These are phyloP conservation scores for Poicephalus gulielmi DNA, from an alignment of 2,113 vertebrate species.

Conservation along the genomic window DNA sequence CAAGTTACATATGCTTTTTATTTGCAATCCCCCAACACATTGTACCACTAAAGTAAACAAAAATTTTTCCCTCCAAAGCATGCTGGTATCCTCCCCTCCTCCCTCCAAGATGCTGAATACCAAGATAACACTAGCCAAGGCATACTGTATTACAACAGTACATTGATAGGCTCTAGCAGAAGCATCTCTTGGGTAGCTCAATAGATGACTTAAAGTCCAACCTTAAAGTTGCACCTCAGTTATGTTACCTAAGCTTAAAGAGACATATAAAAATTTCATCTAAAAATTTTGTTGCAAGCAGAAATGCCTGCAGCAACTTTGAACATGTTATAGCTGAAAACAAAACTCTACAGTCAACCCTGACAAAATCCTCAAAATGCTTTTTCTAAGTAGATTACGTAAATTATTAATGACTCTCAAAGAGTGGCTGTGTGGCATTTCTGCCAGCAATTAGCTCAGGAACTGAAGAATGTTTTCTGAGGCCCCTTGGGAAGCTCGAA, in stretches of 20 bases:
- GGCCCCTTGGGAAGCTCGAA: background rate
- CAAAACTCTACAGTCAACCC: background rate
- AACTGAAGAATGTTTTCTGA: background rate
- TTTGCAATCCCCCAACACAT: background rate
- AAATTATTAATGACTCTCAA: conserved; percentile 38
- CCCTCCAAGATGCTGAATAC: background rate
- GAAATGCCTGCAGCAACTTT: background rate
- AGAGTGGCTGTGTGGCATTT: conserved; percentile 4
- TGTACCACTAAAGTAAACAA: background rate
- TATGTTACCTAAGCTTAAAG: background rate
- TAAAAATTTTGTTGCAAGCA: background rate
- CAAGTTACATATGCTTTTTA: background rate
- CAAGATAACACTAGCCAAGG: background rate
- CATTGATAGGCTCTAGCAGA: background rate
- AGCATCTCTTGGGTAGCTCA: background rate
- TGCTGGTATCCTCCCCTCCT: background rate
- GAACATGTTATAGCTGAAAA: background rate
- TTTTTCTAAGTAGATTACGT: background rate
- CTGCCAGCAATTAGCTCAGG: conserved; percentile 30
- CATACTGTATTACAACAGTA: background rate
- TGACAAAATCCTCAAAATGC: background rate
- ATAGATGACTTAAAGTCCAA: background rate
- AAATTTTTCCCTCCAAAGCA: background rate
- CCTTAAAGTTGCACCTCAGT: background rate
- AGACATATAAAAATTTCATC: background rate